Base-by-base conservation (phyloP, 2,113 vertebrate genomes). In the Solea senegalensis region DNA sequence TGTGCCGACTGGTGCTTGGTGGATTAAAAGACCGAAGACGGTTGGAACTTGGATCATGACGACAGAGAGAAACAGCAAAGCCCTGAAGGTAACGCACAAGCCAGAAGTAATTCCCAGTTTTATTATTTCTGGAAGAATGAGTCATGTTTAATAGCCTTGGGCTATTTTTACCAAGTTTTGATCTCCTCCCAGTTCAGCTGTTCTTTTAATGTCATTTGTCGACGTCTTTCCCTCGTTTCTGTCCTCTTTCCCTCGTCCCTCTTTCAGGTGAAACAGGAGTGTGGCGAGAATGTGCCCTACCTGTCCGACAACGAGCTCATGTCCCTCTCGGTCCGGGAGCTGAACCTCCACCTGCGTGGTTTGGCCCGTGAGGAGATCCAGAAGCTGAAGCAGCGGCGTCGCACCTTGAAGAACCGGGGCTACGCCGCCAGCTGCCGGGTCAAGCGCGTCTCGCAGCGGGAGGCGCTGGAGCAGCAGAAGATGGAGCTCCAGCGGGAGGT, bases 391-490 rank as follows among this genome's bases (percentile, higher is more conserved):
- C 98, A 99, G 91, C 95, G 98, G 0, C 93, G 98, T 0, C 96
- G 98, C 82, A 98, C 98, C 2, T 90, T 98, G 65, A 99, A 98
- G 92, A 98, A 98, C 92, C 95, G 98, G 0, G 98, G 97, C 58
- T 99, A 98, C 0, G 97, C 98, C 0, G 98, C 98, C 88, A 98
- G 98, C 93, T 99, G 98, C 90, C 93, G 97, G 0, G 98, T 98
- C 61, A 99, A 99, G 78, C 94, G 98, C 0, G 98, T 98, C 11
- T 98, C 97, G 0, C 98, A 98, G 92, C 96, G 98, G n/a, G 97
- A 99, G 88, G 97, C 98, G 86, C 93, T 99, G 91, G 98, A 99
- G 92, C 97, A 97, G 92, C 98, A 99, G 93, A 98, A 98, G 72
- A 95, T 93, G 60, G 97, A 99, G 92, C 94, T 99, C 48, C 97